Conservation (phyloP, 2,113 vertebrate species). For the Silurus glanis region DNA sequence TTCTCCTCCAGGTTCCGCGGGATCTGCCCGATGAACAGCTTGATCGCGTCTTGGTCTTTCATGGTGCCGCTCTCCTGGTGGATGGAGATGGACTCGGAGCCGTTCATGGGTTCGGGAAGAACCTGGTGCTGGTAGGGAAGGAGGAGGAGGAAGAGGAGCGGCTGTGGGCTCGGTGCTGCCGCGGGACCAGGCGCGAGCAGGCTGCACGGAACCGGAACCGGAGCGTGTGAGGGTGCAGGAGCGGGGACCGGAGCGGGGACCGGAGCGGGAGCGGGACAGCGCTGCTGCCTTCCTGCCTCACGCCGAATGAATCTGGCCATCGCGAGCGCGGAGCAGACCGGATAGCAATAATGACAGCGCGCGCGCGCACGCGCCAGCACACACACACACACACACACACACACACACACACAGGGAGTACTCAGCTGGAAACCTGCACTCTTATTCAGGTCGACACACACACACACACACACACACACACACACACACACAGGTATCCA, state of each 20-base stretch:
- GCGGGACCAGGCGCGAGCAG: conserved; percentile 76
- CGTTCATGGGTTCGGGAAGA: conserved; percentile 91
- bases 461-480: conserved; percentile 68
- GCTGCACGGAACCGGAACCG: conserved; percentile 73
- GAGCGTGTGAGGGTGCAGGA: conserved; percentile 72
- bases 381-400: conserved; percentile 47
- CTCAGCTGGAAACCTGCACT: conserved; percentile 80
- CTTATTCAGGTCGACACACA: conserved; percentile 75
- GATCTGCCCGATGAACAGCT: conserved; percentile 98
- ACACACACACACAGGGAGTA: conserved; percentile 62
- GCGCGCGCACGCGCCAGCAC: conserved; percentile 51
- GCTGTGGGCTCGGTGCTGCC: conserved; percentile 72
- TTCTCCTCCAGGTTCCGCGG: conserved; percentile 96
- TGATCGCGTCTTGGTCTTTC: conserved; percentile 98
- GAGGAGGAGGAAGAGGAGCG: conserved; percentile 70
- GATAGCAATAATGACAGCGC: conserved; percentile 82
- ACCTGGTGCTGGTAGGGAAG: conserved; percentile 80
- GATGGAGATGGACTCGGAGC: conserved; percentile 86
- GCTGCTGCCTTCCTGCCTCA: conserved; percentile 86
- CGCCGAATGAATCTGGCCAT: conserved; percentile 94
- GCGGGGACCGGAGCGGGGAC: conserved; percentile 70
- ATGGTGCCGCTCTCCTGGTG: conserved; percentile 87
- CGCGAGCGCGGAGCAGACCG: conserved; percentile 83
- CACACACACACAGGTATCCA: not conserved
- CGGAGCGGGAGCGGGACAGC: conserved; percentile 70